phyloP scores from a whole-genome alignment of 2,113 vertebrate species.

The Ptyas mucosa region DNA sequence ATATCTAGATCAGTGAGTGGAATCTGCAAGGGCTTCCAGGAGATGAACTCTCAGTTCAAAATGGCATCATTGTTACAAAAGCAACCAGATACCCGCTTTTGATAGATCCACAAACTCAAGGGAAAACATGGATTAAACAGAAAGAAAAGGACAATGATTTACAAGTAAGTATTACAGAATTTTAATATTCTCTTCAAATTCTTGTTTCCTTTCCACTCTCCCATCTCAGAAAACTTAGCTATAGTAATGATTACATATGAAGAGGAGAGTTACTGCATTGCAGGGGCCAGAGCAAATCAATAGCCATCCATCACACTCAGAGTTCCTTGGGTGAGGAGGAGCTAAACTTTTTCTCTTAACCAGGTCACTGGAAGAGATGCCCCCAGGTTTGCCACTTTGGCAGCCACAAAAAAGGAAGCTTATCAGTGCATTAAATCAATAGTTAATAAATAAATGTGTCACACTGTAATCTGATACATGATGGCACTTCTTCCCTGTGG shows the following conservation, averaged over 20 bases:
- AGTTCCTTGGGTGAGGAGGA: not conserved
- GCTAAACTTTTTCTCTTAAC: not conserved
- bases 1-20: slow-evolving; percentile 72
- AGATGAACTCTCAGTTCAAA: slow-evolving; percentile 77
- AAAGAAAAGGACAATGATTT: slow-evolving; percentile 74
- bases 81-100: slow-evolving; percentile 76
- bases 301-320: not conserved
- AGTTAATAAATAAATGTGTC: not conserved
- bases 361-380: not conserved
- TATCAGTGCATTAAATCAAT: too few species aligned
- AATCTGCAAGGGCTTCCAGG: slow-evolving; percentile 74
- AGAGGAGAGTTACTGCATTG: not conserved
- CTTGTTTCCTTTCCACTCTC: not conserved
- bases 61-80: slow-evolving; percentile 78
- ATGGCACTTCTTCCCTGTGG: not conserved
- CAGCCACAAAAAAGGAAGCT: not conserved
- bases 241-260: not conserved
- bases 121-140: slow-evolving; percentile 76
- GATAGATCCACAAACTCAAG: slow-evolving; percentile 76
- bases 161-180: slow-evolving; percentile 55
- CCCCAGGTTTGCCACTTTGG: not conserved
- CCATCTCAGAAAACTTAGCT: not conserved
- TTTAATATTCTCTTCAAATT: not conserved
- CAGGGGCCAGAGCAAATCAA: not conserved
- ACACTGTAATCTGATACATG: not conserved